Evolutionary conservation across 1,140 invertebrate species (phyloP).

Genomic region (Chrysoperla carnea): DNA sequence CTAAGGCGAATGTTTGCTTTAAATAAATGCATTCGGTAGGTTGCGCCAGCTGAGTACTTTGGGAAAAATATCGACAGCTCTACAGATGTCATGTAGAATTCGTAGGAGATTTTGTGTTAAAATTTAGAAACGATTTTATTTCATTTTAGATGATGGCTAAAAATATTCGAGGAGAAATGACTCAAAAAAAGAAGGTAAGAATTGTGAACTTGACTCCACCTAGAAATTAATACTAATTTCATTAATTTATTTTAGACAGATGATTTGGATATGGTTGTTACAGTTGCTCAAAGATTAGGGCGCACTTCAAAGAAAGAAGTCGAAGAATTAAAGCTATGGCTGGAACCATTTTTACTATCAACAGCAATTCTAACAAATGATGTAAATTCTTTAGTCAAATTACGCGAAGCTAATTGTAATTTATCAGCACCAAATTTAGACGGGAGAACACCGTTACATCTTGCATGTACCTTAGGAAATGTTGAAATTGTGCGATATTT

Average conservation of each 20-base stretch:
- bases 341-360: constrained; percentile 63
- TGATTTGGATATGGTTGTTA: constrained; percentile 44
- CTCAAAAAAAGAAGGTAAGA: too few relatives aligned
- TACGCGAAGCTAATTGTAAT: constrained; percentile 43
- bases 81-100: too few relatives aligned
- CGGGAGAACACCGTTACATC: constrained; percentile 61
- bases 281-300: constrained; percentile 43
- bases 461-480: constrained; percentile 58
- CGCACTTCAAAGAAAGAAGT: constrained; percentile 49
- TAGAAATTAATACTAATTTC: too few relatives aligned
- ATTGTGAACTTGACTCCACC: too few relatives aligned
- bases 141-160: constrained; percentile 52
- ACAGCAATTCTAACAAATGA: constrained; percentile 51
- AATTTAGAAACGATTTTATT: constrained; percentile 3
- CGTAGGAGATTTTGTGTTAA: constrained; percentile 4
- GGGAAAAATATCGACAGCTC: too few relatives aligned
- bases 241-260: constrained; percentile 8
- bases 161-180: constrained; percentile 39
- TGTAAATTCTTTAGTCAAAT: constrained; percentile 27
- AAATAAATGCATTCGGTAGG: too few relatives aligned
- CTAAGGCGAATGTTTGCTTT: too few relatives aligned
- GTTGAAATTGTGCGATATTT: constrained; percentile 50
- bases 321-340: constrained; percentile 44
- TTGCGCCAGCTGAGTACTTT: too few relatives aligned
- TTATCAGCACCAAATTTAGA: constrained; percentile 62